Evolutionary conservation across 2,113 vertebrate genomes (phyloP).

Genomic region (Thunnus maccoyii): DNA sequence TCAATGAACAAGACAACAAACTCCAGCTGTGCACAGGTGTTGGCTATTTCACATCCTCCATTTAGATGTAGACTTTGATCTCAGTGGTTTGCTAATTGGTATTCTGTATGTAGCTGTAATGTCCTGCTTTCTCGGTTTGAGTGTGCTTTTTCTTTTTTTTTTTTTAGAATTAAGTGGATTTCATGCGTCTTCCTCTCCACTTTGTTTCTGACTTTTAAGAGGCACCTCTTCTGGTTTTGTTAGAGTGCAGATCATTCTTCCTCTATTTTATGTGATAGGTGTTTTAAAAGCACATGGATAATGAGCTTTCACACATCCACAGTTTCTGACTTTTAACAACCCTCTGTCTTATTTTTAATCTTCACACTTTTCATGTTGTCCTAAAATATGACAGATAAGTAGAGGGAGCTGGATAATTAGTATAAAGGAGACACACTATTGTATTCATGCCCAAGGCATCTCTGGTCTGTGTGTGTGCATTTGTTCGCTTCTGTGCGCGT

Average conservation of each 20-base stretch:
- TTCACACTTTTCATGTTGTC: conserved; percentile 52
- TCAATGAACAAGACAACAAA: background rate
- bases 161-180: background rate
- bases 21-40: background rate
- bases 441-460: conserved; percentile 24
- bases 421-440: conserved; percentile 10
- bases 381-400: conserved; percentile 52
- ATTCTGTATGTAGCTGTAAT: background rate
- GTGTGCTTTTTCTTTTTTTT: background rate
- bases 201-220: conserved; percentile 5
- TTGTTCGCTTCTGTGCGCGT: background rate
- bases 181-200: background rate
- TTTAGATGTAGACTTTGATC: conserved; percentile 19
- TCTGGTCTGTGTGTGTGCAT: conserved; percentile 1
- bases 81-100: background rate
- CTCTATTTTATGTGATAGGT: conserved; percentile 1
- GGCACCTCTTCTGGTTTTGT: conserved; percentile 1
- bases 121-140: background rate
- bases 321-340: conserved; percentile 51
- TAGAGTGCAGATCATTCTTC: conserved; percentile 26
- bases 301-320: conserved; percentile 55
- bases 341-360: conserved; percentile 60
- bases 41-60: background rate
- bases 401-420: conserved; percentile 56
- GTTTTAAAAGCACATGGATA: conserved; percentile 35